These are phyloP conservation scores for Craterocephalus amniculus DNA, from an alignment of 2,797 vertebrate genomes.

Conservation along the genomic window DNA sequence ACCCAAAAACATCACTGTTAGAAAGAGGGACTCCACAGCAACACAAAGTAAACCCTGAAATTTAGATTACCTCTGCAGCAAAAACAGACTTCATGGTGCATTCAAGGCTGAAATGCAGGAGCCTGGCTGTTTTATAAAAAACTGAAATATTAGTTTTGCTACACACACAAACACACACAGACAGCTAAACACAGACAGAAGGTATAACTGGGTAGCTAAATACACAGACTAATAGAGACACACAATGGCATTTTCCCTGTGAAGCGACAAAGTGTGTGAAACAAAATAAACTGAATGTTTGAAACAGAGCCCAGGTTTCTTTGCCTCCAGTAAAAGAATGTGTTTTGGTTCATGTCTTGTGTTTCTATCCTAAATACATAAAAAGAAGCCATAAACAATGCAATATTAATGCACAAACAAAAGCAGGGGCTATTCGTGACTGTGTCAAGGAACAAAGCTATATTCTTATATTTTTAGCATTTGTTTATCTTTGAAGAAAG, in stretches of 20 bases:
- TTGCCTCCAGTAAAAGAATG: background rate
- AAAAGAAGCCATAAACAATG: background rate
- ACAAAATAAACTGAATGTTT: background rate
- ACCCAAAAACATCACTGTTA: background rate
- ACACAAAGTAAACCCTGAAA: background rate
- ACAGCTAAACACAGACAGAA: background rate
- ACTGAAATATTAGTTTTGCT: background rate
- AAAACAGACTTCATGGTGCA: background rate
- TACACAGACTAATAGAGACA: background rate
- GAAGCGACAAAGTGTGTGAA: too few species aligned
- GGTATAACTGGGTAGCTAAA: background rate
- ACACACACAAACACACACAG: background rate
- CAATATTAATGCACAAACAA: background rate
- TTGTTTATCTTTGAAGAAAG: constrained; percentile 2
- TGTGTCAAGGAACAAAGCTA: background rate
- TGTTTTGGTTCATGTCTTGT: background rate
- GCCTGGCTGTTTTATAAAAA: background rate
- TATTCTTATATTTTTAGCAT: constrained; percentile 6
- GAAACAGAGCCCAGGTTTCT: background rate
- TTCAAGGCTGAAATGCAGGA: background rate
- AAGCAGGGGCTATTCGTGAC: background rate
- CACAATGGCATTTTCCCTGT: too few species aligned
- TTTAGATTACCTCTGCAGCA: background rate
- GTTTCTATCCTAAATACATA: background rate
- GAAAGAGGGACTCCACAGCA: background rate